Evolutionary conservation across 2,797 vertebrate genomes (phyloP).

Genomic region (Myotis findleyi): DNA sequence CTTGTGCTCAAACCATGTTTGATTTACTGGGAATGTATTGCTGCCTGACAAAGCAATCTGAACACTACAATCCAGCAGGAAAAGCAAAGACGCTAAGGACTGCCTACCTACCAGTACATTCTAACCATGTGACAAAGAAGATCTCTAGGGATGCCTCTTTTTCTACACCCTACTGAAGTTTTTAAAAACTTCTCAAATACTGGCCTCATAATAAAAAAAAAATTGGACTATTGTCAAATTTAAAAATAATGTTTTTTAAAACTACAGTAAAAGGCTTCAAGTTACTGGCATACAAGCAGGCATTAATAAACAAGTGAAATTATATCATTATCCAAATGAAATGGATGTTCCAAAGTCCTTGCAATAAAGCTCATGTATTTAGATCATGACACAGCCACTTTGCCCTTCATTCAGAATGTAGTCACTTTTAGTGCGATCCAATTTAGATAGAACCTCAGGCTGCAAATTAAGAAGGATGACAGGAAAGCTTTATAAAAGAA

Average conservation of each 20-base stretch:
- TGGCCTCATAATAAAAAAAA: not conserved
- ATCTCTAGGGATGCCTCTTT: not conserved
- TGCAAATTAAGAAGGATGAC: not conserved
- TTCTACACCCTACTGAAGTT: not conserved
- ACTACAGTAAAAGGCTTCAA: not conserved
- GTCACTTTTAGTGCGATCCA: not conserved
- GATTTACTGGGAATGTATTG: not conserved
- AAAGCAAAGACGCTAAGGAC: slow-evolving; percentile 14
- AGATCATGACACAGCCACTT: not conserved
- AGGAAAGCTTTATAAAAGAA: not conserved
- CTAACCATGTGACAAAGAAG: not conserved
- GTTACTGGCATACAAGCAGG: not conserved
- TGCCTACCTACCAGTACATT: not conserved
- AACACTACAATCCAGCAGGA: not conserved
- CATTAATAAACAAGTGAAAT: not conserved
- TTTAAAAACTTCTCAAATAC: slow-evolving; percentile 19
- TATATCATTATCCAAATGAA: not conserved
- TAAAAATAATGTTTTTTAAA: not conserved
- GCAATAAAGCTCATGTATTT: not conserved
- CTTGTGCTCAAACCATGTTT: not conserved
- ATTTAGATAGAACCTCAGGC: not conserved
- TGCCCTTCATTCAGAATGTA: not conserved
- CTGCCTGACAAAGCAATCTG: not conserved
- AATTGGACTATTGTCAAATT: not conserved
- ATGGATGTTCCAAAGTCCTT: not conserved